Evolutionary conservation across 2,113 vertebrate species (phyloP).

Genomic region (Reinhardtius hippoglossoides): DNA sequence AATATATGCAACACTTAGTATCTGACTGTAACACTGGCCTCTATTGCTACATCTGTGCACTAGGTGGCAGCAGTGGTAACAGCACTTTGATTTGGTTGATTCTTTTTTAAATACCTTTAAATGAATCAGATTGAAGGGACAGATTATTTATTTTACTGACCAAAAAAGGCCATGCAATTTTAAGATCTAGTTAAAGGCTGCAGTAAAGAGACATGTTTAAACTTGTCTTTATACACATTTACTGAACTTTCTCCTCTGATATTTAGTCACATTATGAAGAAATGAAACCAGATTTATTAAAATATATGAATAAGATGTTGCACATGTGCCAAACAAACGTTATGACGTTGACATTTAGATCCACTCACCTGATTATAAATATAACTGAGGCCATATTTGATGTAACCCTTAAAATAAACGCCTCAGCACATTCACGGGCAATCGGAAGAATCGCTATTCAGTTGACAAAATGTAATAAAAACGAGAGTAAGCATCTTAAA

Average conservation of each 20-base stretch:
- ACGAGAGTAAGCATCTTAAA: too few relatives aligned
- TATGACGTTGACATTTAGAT: not conserved
- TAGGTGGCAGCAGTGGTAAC: conserved; percentile 66
- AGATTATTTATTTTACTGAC: not conserved
- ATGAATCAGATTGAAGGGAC: not conserved
- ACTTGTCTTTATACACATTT: too few relatives aligned
- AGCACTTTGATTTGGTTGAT: not conserved
- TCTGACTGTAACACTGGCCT: not conserved
- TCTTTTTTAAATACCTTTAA: conserved; percentile 2
- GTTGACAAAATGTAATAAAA: not conserved
- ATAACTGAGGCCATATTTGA: not conserved
- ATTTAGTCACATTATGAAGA: too few relatives aligned
- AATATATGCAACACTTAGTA: not conserved
- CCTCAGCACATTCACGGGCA: not conserved
- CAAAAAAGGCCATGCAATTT: too few relatives aligned
- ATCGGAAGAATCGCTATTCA: not conserved
- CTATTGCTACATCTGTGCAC: conserved; percentile 19
- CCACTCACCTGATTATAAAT: not conserved
- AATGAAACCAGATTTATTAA: too few relatives aligned
- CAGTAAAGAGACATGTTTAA: too few relatives aligned
- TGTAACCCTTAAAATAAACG: not conserved
- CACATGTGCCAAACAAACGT: not conserved
- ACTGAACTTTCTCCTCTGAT: too few relatives aligned
- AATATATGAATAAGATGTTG: not conserved
- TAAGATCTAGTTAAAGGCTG: too few relatives aligned